Conservation (phyloP, 2,113 vertebrate species). For the Bombycilla garrulus region DNA sequence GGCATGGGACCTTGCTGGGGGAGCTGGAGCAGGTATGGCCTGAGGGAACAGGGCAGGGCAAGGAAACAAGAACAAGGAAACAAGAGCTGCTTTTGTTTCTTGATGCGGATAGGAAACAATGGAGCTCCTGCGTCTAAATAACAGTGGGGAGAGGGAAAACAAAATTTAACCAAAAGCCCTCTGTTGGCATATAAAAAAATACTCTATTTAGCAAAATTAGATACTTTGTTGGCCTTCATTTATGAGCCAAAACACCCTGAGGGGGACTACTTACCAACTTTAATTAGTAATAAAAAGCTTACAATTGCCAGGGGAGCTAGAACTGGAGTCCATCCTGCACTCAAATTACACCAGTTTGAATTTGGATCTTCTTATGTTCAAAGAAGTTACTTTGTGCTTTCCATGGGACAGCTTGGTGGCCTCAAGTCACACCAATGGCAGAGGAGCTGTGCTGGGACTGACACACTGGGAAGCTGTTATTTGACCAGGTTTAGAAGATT, state of each 20-base stretch:
- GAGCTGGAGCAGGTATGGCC: background rate
- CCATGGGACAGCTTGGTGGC: background rate
- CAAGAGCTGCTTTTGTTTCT: conserved; percentile 1
- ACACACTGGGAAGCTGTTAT: background rate
- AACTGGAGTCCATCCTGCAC: background rate
- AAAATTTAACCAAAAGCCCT: conserved; percentile 51
- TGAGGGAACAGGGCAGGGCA: background rate
- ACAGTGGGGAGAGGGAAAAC: conserved; percentile 32
- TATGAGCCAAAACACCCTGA: conserved; percentile 63
- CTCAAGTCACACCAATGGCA: background rate
- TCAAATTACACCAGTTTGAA: background rate
- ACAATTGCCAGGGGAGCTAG: conserved; percentile 48
- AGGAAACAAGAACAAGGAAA: background rate
- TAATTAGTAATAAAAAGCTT: conserved; percentile 68
- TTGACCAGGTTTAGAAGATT: background rate
- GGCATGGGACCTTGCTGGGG: background rate
- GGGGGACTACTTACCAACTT: conserved; percentile 61
- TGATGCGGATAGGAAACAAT: conserved; percentile 10
- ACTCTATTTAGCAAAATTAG: conserved; percentile 65
- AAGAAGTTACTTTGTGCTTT: background rate
- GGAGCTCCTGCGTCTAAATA: background rate
- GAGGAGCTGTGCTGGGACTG: background rate
- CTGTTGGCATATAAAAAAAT: conserved; percentile 62
- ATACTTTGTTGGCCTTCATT: conserved; percentile 66
- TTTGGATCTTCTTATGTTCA: background rate